Evolutionary conservation across 2,888 invertebrate genomes (phyloP).

Genomic region (Morpho deidamia): DNA sequence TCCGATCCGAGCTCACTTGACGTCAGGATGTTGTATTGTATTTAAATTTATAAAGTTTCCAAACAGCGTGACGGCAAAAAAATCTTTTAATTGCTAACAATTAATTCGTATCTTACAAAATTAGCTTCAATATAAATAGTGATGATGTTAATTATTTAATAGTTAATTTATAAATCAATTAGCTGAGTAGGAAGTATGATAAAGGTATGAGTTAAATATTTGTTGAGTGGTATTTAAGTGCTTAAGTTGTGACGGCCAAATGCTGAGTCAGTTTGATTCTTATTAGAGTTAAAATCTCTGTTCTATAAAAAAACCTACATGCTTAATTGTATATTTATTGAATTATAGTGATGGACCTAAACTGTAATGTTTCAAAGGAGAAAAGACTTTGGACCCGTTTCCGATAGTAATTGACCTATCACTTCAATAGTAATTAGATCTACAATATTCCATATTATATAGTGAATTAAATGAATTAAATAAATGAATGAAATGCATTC

Average conservation of each 20-base stretch:
- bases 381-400: no score
- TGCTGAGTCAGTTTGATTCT: no score
- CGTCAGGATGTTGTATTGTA: slow-evolving; percentile 11
- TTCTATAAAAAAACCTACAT: no score
- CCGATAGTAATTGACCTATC: no score
- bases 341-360: no score
- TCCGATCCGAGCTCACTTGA: not conserved
- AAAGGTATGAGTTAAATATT: not conserved
- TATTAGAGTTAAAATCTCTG: no score
- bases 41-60: slow-evolving; percentile 9
- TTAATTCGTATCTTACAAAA: slow-evolving; percentile 9
- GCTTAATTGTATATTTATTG: no score
- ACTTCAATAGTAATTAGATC: no score
- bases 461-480: no score
- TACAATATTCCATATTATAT: no score
- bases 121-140: slow-evolving; percentile 7
- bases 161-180: slow-evolving; percentile 10
- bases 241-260: not conserved
- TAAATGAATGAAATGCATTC: no score
- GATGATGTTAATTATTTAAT: slow-evolving; percentile 6
- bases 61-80: slow-evolving; percentile 2
- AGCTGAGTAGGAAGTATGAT: slow-evolving; percentile 10
- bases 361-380: no score
- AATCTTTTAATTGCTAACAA: slow-evolving; percentile 1
- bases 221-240: slow-evolving; percentile 1